These are phyloP conservation scores for Puma concolor DNA, from an alignment of 2,113 vertebrate genomes.

Conservation along the genomic window DNA sequence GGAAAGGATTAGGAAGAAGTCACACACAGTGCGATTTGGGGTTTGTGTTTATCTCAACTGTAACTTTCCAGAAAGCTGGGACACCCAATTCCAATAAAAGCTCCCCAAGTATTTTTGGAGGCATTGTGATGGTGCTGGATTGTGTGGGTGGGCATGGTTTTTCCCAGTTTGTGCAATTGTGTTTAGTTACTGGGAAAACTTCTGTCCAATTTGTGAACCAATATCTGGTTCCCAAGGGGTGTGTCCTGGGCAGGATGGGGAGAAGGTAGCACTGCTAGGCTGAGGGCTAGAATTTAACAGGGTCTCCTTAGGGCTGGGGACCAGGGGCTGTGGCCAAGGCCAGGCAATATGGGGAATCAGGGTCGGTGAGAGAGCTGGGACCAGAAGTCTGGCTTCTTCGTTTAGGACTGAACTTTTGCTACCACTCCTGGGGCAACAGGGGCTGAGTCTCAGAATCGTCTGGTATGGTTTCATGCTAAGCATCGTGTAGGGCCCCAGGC, in stretches of 20 bases:
- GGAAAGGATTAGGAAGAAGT: slow-evolving; percentile 57
- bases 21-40: neutral
- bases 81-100: slow-evolving; percentile 62
- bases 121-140: slow-evolving; percentile 43
- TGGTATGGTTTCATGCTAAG: neutral
- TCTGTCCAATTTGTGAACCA: slow-evolving; percentile 10
- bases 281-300: neutral
- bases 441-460: rapidly evolving
- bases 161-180: slow-evolving; percentile 55
- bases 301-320: neutral
- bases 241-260: neutral
- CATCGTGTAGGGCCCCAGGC: neutral
- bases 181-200: slow-evolving; percentile 27
- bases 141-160: slow-evolving; percentile 27
- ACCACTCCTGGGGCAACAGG: neutral
- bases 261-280: neutral
- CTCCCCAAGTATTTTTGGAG: slow-evolving; percentile 62
- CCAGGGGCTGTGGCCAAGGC: neutral
- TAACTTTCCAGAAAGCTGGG: slow-evolving; percentile 77
- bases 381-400: neutral
- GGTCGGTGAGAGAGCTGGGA: neutral
- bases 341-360: neutral
- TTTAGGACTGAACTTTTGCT: neutral
- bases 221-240: neutral
- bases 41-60: slow-evolving; percentile 55